Conservation (phyloP, 2,888 invertebrate genomes). For the Cacoxenus indagator region DNA sequence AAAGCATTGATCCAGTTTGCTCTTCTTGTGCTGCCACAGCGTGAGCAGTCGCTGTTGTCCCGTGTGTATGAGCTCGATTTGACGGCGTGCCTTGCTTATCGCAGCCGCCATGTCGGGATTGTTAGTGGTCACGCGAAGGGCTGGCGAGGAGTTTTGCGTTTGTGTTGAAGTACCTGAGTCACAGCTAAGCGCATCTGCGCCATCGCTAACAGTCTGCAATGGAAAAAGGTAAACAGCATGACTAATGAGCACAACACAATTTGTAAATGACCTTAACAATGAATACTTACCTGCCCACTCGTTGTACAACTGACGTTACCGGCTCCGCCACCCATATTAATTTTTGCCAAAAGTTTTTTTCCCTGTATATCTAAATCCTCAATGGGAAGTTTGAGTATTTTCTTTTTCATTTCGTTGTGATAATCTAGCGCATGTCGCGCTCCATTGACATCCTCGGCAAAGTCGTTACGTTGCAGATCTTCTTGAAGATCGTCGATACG, state of each 20-base stretch:
- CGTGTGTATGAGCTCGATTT: slow-evolving; percentile 88
- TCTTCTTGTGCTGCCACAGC: slow-evolving; percentile 94
- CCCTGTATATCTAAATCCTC: slow-evolving; percentile 94
- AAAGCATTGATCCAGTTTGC: slow-evolving; percentile 95
- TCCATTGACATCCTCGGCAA: slow-evolving; percentile 93
- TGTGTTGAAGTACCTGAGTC: slow-evolving; percentile 72
- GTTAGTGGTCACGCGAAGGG: slow-evolving; percentile 53
- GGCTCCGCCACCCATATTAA: slow-evolving; percentile 54
- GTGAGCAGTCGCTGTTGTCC: slow-evolving; percentile 93
- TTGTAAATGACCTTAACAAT: background rate
- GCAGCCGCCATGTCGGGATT: slow-evolving; percentile 73
- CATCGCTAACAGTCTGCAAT: slow-evolving; percentile 28
- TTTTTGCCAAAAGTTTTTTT: slow-evolving; percentile 73
- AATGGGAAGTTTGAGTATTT: slow-evolving; percentile 92
- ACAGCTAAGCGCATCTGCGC: slow-evolving; percentile 70
- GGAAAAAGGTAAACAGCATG: background rate
- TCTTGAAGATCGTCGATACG: slow-evolving; percentile 93
- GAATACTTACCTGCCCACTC: slow-evolving; percentile 42
- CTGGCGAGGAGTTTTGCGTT: slow-evolving; percentile 72
- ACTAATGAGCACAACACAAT: background rate
- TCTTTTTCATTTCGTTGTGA: slow-evolving; percentile 94
- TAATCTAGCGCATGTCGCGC: slow-evolving; percentile 93
- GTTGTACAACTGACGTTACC: slow-evolving; percentile 41
- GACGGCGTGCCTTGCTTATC: slow-evolving; percentile 81
- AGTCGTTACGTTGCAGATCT: slow-evolving; percentile 92